Evolutionary conservation across 1,140 invertebrate genomes (phyloP).

Genomic region (Whitmania pigra): DNA sequence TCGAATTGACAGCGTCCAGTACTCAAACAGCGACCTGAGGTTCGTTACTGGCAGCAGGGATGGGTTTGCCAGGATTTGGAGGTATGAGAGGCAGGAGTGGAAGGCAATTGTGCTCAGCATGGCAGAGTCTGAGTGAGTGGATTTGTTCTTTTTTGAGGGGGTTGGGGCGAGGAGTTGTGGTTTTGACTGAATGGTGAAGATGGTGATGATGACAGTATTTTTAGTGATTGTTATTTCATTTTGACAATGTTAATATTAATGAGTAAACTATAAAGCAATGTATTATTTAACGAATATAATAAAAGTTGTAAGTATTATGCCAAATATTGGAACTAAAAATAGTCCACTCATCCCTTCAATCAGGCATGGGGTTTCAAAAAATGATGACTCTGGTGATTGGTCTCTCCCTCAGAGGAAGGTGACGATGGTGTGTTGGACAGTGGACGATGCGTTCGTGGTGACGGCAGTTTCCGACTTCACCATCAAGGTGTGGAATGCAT

Average conservation of each 20-base stretch:
- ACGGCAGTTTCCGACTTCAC: conserved; percentile 72
- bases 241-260: too few relatives aligned
- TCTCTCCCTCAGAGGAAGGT: conserved; percentile 45
- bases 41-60: conserved; percentile 94
- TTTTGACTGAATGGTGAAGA: background rate
- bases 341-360: background rate
- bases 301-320: too few relatives aligned
- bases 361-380: background rate
- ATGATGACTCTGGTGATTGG: background rate
- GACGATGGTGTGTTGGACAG: conserved; percentile 90
- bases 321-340: too few relatives aligned
- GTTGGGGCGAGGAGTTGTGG: background rate
- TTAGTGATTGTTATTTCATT: too few relatives aligned
- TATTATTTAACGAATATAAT: too few relatives aligned
- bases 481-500: conserved; percentile 77
- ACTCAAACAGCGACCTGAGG: conserved; percentile 60
- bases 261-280: too few relatives aligned
- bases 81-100: conserved; percentile 79
- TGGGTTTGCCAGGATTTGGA: conserved; percentile 86
- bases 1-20: conserved; percentile 87
- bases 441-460: conserved; percentile 70
- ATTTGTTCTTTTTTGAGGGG: background rate
- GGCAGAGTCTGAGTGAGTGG: conserved; percentile 18
- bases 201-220: background rate
- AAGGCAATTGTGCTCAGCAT: conserved; percentile 58